Percentiles rank a stretch among this genome's conserved stretches.
phyloP scores from a whole-genome alignment of 2,888 invertebrate genomes.

The Hirtodrosophila duncani region DNA sequence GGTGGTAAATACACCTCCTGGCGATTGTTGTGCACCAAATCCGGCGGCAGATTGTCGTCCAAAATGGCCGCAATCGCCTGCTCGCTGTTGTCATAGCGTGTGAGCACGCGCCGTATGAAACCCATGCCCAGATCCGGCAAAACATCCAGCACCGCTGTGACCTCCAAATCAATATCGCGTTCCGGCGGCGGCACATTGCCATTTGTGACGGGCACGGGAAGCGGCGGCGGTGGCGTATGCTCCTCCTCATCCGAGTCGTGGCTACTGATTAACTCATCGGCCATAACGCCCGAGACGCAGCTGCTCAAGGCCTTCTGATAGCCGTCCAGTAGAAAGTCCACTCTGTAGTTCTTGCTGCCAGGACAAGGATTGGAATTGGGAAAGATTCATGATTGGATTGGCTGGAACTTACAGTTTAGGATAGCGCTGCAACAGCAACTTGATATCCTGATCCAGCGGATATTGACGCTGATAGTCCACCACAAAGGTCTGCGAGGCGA shows the following conservation, averaged over 20 bases:
- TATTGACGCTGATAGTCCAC: constrained; percentile 84
- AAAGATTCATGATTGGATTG: background rate
- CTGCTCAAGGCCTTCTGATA: constrained; percentile 50
- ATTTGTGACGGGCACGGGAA: constrained; percentile 14
- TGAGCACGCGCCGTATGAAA: constrained; percentile 85
- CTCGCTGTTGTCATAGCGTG: constrained; percentile 86
- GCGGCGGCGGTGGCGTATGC: background rate
- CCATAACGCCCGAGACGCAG: constrained; percentile 39
- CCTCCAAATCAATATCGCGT: constrained; percentile 78
- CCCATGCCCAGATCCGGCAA: constrained; percentile 90
- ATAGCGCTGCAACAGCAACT: constrained; percentile 81
- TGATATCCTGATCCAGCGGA: constrained; percentile 84
- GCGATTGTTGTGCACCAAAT: constrained; percentile 78
- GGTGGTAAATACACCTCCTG: constrained; percentile 83
- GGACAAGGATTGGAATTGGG: background rate
- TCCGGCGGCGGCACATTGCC: constrained; percentile 22
- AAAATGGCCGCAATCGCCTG: constrained; percentile 90
- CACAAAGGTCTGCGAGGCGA: constrained; percentile 81
- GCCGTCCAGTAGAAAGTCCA: constrained; percentile 47
- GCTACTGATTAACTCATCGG: constrained; percentile 28
- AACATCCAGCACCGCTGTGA: constrained; percentile 80
- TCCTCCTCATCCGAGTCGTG: constrained; percentile 40
- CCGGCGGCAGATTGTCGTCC: constrained; percentile 81
- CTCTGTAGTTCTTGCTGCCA: constrained; percentile 50
- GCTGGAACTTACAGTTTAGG: constrained; percentile 83